Base-by-base conservation (phyloP, 2,113 vertebrate genomes). In the Pollimyrus isidori region DNA sequence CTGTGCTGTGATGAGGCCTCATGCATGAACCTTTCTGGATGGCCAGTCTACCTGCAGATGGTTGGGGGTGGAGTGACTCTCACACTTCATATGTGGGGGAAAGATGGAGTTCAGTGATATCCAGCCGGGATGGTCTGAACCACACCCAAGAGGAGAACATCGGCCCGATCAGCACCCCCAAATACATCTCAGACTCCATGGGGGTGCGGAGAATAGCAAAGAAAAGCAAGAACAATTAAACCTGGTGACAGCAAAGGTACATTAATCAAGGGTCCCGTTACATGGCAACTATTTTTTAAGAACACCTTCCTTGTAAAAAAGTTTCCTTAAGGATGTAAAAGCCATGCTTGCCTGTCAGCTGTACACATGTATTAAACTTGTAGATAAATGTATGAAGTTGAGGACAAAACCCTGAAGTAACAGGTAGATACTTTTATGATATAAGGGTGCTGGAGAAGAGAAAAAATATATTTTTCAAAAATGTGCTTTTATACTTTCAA, bases 321-420 rank as follows among this genome's bases (percentile, higher is more conserved):
- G 93, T 19, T 95, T 95, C 95, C 96, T 95, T 96, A 96, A 97
- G 97, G 97, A 97, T 97, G 97, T 97, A 97, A 96, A 97, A 97
- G 97, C 97, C 97, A 97, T 97, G 96, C 97, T 97, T 97, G 96
- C 97, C 97, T 98, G 96, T 95, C 96, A 97, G 96, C 96, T 97
- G 97, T 98, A 97, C 95, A 97, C 96, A 96, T 97, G 97, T 97
- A 97, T 96, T 95, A 95, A 97, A 96, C 96, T 95, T 98, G 97
- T 97, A 97, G 96, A 97, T 97, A 97, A 96, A 95, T 95, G 95
- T 96, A 96, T 95, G 96, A 69, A 95, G 95, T 96, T 96, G 96
- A 96, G 96, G 95, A 96, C 94, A 96, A 96, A 87, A 80, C 95
- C 95, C 95, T 95, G 95, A 94, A 90, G 89, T 91, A 95, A 96